Evolutionary conservation across 1,140 invertebrate species (phyloP), one percentile per base, ranked within the genome.

Genomic region (Heliconius melpomene): DNA sequence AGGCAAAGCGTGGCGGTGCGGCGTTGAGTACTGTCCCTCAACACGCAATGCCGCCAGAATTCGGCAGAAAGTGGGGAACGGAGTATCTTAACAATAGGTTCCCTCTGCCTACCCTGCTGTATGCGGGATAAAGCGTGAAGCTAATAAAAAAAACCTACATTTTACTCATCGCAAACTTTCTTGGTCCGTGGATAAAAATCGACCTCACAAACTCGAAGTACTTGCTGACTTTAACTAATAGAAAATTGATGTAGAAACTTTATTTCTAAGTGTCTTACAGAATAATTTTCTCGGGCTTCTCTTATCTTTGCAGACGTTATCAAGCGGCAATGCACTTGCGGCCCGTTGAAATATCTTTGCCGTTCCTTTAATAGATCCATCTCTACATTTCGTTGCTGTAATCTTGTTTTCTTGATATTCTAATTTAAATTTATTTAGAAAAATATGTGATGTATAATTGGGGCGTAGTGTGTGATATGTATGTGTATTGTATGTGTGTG

Each of bases 201-300:
- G 57, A 29, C 9, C 23, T 66, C 23, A 26, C 57, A 26, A 29
- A 26, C n/a, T 26, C 13, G n/a, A 29, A 66, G 60, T 23, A 66
- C 60, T 66, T 29, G 60, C 3, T 26, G 60, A 66, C 60, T 66
- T 26, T 3, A 66, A 26, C 60, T 66, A 26, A 66, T 66, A 66
- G 60, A 66, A 66, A 66, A 66, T 16, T 66, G 7, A 66, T 66
- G 60, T 29, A 66, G 60, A 6, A 66, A 66, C 23, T 66, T 66
- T 66, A 29, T 66, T 66, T 66, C 60, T 66, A 57, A 57, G 11
- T 66, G 23, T 66, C 20, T 66, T 29, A 26, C 26, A 66, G 60
- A 66, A 66, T 66, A 26, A 66, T 66, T 66, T 26, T 23, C 60
- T n/a, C 2, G 11, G 11, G 23, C 26, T 66, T 26, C 29, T 66